Evolutionary conservation across 2,113 vertebrate genomes (phyloP), one percentile per base, ranked within the genome.

Genomic region (Callaeas wilsoni): DNA sequence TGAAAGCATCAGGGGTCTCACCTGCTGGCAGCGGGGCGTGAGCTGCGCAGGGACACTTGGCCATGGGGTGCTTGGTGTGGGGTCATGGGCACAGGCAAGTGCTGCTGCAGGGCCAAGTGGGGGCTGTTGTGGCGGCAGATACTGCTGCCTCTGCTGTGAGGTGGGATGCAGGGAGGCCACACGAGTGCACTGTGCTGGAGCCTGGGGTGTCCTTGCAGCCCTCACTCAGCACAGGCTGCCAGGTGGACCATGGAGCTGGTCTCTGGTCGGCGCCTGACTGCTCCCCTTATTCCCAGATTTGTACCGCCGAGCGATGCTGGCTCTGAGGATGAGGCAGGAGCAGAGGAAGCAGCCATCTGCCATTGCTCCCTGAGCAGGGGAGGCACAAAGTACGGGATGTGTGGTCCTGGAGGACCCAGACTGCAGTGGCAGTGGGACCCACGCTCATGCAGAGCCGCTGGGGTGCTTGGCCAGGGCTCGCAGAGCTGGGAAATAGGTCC

Each of bases 221-320:
- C 77, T 35, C 1, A 0, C 56, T 17, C 14, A 10, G 33, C 1
- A 1, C 33, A 13, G 64, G 30, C 3, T 81, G 73, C 42, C 46
- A 5, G 69, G 13, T 29, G n/a, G 16, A 6, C 9, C 9, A 0
- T 0, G 4, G 9, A 39, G 44, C 27, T 19, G 53, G 94, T 29
- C 87, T 82, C 89, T 62, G 35, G 11, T 10, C 32, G 22, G 27
- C 10, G 22, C 27, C 69, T 27, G 44, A 69, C 12, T 1, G 0
- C 26, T 57, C 25, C 35, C 32, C 42, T 74, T 46, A 16, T 21
- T 25, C 29, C 39, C 84, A 99, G 99, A 99, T 94, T 79, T 99
- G 92, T 99, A 99, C 97, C 97, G 98, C 82, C 98, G 98, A 94
- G 99, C 98, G 0, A 98, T 99, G 95, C 96, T 98, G 97, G 98